Conservation (phyloP, 1,140 invertebrate species). For the Caenorhabditis briggsae region DNA sequence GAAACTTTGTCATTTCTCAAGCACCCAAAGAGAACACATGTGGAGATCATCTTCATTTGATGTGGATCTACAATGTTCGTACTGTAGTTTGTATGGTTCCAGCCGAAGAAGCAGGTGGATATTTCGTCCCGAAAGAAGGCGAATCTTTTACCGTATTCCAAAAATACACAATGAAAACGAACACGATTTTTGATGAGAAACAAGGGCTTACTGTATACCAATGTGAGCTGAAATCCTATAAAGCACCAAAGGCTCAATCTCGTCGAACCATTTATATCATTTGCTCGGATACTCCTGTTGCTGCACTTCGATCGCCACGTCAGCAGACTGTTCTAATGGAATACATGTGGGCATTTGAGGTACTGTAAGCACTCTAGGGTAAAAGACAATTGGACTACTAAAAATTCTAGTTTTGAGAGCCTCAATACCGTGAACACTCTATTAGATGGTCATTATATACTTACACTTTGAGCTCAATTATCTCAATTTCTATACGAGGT, state of each 20-base stretch:
- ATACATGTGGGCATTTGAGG: constrained; percentile 48
- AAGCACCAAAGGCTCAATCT: constrained; percentile 9
- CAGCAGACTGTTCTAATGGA: constrained; percentile 22
- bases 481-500: no score
- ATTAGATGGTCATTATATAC: no score
- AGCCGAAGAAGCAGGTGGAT: constrained; percentile 28
- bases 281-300: constrained; percentile 19
- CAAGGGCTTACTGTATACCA: constrained; percentile 27
- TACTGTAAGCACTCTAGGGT: no score
- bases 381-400: no score
- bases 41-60: constrained; percentile 48
- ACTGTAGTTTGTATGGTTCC: constrained; percentile 26
- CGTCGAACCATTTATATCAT: constrained; percentile 27
- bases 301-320: constrained; percentile 9
- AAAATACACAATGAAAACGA: constrained; percentile 43
- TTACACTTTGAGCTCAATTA: no score
- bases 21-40: constrained; percentile 11
- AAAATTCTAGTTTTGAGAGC: no score
- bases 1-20: constrained; percentile 32
- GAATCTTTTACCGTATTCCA: constrained; percentile 11
- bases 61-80: constrained; percentile 40
- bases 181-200: constrained; percentile 24
- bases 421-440: no score
- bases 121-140: constrained; percentile 38
- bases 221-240: constrained; percentile 18